A percentile compares a stretch with the other conserved stretches of the same genome.
Conservation (phyloP, 2,797 vertebrate genomes). For the Tapirus indicus region DNA sequence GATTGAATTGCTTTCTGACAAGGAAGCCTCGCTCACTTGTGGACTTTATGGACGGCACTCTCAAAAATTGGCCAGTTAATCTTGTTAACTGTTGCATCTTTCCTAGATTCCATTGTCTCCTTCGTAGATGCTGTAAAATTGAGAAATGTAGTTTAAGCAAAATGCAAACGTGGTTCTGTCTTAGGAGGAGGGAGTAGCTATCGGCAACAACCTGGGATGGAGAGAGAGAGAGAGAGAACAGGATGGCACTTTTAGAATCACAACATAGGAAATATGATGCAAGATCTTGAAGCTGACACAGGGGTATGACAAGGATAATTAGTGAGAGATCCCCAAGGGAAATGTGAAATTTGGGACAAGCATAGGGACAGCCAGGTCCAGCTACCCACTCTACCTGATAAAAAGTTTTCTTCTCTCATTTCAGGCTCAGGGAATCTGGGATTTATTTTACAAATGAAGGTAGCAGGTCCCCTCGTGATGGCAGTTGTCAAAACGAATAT, state of each 20-base stretch:
- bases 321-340: not conserved
- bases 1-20: constrained; percentile 71
- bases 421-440: not conserved
- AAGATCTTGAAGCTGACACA: not conserved
- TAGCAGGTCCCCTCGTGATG: not conserved
- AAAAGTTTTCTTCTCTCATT: not conserved
- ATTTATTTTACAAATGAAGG: constrained; percentile 40
- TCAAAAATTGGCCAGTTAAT: constrained; percentile 69
- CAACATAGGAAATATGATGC: not conserved
- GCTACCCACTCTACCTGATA: not conserved
- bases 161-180: constrained; percentile 60
- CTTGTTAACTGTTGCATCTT: constrained; percentile 66
- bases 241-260: not conserved
- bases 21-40: constrained; percentile 23
- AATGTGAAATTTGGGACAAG: not conserved
- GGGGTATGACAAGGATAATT: not conserved
- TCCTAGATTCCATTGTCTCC: constrained; percentile 60
- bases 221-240: not conserved
- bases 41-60: not conserved
- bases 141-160: constrained; percentile 66
- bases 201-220: not conserved
- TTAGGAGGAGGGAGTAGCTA: not conserved
- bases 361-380: not conserved
- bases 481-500: constrained; percentile 33
- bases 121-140: constrained; percentile 34